Percentiles rank a stretch among this genome's conserved stretches.
These are phyloP conservation scores for Xestoiulus laeticollis DNA, from an alignment of 2,888 invertebrate genomes.

Conservation along the genomic window DNA sequence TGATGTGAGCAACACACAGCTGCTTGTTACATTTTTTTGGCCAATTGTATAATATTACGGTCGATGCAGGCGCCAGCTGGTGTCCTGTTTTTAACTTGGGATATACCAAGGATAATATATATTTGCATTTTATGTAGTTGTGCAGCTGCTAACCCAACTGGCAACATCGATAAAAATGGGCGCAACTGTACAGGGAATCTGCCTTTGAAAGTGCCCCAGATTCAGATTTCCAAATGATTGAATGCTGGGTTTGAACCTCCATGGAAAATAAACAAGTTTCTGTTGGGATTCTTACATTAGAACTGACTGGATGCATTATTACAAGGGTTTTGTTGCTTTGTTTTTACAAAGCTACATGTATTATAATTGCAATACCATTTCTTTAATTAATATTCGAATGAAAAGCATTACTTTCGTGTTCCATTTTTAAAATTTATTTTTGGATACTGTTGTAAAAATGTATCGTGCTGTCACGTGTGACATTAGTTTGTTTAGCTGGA, in stretches of 20 bases:
- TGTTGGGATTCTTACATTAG: too few relatives aligned
- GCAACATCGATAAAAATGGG: neutral
- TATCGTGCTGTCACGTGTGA: too few relatives aligned
- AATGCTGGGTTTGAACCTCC: neutral
- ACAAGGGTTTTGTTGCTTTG: too few relatives aligned
- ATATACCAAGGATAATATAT: neutral
- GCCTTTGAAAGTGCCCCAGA: neutral
- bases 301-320: too few relatives aligned
- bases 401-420: too few relatives aligned
- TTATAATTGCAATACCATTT: too few relatives aligned
- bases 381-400: too few relatives aligned
- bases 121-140: constrained; percentile 32
- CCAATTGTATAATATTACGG: neutral
- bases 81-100: neutral
- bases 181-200: neutral
- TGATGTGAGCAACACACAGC: neutral
- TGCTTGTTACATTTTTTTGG: neutral
- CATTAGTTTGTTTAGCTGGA: too few relatives aligned
- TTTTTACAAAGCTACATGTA: too few relatives aligned
- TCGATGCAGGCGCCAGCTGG: neutral
- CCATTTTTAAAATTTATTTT: too few relatives aligned
- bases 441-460: too few relatives aligned
- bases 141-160: neutral
- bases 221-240: neutral
- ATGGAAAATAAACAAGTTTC: too few relatives aligned